These are phyloP conservation scores for Ptychodera flava DNA, from an alignment of 35 echinoderm and acorn worm genomes.

Conservation along the genomic window DNA sequence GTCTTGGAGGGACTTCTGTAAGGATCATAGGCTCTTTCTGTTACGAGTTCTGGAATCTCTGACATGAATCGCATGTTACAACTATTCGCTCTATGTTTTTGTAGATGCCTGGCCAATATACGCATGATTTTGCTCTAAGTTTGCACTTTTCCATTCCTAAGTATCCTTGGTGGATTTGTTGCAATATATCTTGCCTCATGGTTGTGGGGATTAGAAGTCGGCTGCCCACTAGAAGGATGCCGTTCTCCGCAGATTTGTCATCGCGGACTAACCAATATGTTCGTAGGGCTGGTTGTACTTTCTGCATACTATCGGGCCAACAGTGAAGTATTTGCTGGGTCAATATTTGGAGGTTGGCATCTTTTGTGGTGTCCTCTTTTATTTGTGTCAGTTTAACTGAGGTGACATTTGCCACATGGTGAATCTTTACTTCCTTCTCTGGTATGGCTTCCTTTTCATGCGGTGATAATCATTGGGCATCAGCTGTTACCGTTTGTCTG, in stretches of 20 bases:
- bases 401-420: neutral
- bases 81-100: constrained; percentile 44
- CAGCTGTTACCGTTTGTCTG: constrained; percentile 29
- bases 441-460: constrained; percentile 16
- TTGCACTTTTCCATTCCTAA: constrained; percentile 28
- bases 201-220: constrained; percentile 9
- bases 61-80: constrained; percentile 24
- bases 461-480: constrained; percentile 9
- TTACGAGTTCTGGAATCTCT: constrained; percentile 14
- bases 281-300: neutral
- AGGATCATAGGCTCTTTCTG: constrained; percentile 38
- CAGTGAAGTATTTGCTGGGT: neutral
- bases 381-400: neutral
- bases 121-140: constrained; percentile 5
- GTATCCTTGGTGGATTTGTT: constrained; percentile 36
- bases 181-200: constrained; percentile 23
- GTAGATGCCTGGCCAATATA: constrained; percentile 45
- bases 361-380: neutral
- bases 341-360: neutral
- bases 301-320: neutral
- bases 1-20: constrained; percentile 37
- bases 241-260: no score
- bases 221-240: neutral
- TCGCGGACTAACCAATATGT: no score
- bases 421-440: constrained; percentile 9